Evolutionary conservation across 2,888 invertebrate genomes (phyloP).

Genomic region (Aphrophora alni): DNA sequence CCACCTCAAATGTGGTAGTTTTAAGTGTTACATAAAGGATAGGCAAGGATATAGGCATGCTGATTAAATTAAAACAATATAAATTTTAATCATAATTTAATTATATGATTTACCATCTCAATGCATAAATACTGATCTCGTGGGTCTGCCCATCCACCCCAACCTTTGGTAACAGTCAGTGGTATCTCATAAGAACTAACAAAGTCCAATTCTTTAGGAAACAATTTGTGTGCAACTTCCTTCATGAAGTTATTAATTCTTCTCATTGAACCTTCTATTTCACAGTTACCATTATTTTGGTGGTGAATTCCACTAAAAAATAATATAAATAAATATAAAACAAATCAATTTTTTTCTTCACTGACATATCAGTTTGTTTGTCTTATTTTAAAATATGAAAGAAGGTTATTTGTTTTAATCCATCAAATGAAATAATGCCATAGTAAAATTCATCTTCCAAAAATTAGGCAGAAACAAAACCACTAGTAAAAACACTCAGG

Average conservation of each 20-base stretch:
- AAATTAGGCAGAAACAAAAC: no score
- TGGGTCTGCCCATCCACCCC: constrained; percentile 94
- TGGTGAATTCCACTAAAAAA: background rate
- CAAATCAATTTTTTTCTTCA: no score
- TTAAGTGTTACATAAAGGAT: no score
- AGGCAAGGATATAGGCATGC: no score
- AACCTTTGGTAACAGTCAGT: background rate
- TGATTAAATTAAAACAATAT: no score
- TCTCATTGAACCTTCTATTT: constrained; percentile 57
- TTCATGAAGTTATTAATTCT: constrained; percentile 75
- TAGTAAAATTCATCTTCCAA: no score
- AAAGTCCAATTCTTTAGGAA: constrained; percentile 15
- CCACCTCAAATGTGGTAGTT: no score
- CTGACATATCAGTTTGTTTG: no score
- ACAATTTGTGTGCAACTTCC: constrained; percentile 72
- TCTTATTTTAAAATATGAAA: no score
- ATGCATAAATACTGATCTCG: constrained; percentile 70
- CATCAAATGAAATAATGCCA: no score
- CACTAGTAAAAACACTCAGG: no score
- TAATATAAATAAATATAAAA: background rate
- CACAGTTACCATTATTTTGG: background rate
- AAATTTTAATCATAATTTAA: background rate
- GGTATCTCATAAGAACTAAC: background rate
- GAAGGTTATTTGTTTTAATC: no score
- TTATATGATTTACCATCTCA: constrained; percentile 44